Base-by-base conservation (phyloP, 2,888 invertebrate species). In the Orthosia incerta region DNA sequence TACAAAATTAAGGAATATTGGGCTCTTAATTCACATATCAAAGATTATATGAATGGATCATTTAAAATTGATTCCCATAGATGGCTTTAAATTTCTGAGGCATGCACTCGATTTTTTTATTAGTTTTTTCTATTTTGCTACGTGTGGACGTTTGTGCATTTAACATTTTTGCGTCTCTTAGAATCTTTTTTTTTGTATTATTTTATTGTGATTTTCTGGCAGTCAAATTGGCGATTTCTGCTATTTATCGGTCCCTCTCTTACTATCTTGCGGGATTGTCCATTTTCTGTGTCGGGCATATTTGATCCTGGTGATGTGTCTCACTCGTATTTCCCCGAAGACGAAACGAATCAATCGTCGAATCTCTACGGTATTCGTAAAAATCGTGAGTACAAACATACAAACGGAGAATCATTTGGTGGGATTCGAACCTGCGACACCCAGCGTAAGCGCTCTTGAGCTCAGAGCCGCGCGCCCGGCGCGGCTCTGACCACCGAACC, bases 231-330 rank as follows among this genome's bases (percentile, higher is more conserved):
- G 11, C 12, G 53, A 55, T 20, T 53, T 53, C 53, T 53, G 20
- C 20, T 20, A 20, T 53, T 53, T 53, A 53, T 55, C 53, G 53
- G 53, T 20, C 53, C 53, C 53, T 55, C 53, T 55, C 53, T 55
- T 55, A 55, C 20, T 55, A 55, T 55, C 53, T 55, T 55, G 20
- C 13, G 53, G 53, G 53, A 23, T 55, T 23, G 3, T 23, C 53
- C 53, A 20, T 55, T 55, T 55, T 0, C 20, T 55, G 53, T 13
- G 20, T 9, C 53, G 53, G 53, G 20, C 53, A 55, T 55, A 55
- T 55, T 55, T 23, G 23, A 20, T 20, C 12, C 11, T 55, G 20
- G 20, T 55, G 53, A 11, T 23, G 53, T 55, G 53, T 55, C 20
- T 55, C 53, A 20, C 53, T 55, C 53, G 53, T 20, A 3, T 26